Conservation (phyloP, 2,888 invertebrate genomes). For the Mimas tiliae region DNA sequence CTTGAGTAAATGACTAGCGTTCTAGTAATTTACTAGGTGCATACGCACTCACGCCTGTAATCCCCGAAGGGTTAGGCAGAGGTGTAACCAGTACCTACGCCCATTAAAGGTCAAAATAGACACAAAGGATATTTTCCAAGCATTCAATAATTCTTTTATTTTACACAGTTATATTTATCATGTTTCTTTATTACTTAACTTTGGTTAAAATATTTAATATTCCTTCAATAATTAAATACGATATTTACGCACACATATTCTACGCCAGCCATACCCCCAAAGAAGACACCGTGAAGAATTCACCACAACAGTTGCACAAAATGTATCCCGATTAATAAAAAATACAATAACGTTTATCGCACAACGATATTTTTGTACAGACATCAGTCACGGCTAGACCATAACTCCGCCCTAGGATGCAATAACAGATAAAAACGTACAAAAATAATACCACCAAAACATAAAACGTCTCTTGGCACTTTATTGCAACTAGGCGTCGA, state of each 20-base stretch:
- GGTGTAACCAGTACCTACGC: no score
- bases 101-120: no score
- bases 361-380: conserved; percentile 54
- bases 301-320: conserved; percentile 19
- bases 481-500: conserved; percentile 53
- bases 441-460: conserved; percentile 56
- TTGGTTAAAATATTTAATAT: no score
- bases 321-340: conserved; percentile 38
- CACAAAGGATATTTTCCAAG: no score
- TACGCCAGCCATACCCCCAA: not conserved
- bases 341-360: conserved; percentile 53
- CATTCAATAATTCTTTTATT: no score
- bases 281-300: not conserved
- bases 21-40: no score
- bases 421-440: conserved; percentile 75
- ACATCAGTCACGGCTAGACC: conserved; percentile 61
- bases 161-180: no score
- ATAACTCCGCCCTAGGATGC: conserved; percentile 61
- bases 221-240: not conserved
- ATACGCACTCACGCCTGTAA: no score
- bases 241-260: not conserved
- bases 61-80: no score
- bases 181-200: no score
- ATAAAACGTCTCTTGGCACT: conserved; percentile 62
- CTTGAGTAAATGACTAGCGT: no score